phyloP scores from a whole-genome alignment of 1,140 invertebrate genomes.

The Bombus soroeensis region DNA sequence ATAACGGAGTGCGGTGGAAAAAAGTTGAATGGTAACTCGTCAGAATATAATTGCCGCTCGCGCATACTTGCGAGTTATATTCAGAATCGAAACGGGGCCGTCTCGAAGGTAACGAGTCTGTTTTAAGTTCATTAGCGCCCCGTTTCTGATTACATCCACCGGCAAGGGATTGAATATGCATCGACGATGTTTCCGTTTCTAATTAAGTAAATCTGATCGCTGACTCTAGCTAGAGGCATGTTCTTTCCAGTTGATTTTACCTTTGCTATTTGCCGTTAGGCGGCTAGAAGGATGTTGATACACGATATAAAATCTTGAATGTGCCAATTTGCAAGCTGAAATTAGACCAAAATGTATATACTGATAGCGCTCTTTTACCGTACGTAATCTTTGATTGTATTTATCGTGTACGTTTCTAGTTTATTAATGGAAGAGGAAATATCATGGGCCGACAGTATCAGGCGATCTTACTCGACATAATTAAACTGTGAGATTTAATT shows the following conservation, averaged over 20 bases:
- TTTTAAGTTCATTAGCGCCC: conserved; percentile 33
- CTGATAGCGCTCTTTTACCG: too few species aligned
- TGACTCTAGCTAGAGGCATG: neutral
- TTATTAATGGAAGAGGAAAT: too few species aligned
- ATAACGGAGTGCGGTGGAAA: conserved; percentile 1
- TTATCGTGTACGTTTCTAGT: too few species aligned
- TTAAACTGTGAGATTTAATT: too few species aligned
- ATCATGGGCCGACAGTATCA: too few species aligned
- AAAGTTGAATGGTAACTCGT: conserved; percentile 32
- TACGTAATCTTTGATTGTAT: too few species aligned
- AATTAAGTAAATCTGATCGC: conserved; percentile 46
- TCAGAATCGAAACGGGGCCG: conserved; percentile 10
- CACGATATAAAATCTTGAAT: neutral
- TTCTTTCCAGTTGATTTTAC: neutral
- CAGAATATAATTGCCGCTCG: conserved; percentile 33
- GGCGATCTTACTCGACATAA: too few species aligned
- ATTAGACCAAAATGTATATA: neutral
- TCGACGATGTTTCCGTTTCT: conserved; percentile 42
- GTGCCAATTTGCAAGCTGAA: neutral
- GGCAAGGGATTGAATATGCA: conserved; percentile 37
- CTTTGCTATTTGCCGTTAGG: neutral
- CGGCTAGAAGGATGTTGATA: neutral
- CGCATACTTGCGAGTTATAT: conserved; percentile 21
- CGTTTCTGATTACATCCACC: conserved; percentile 27
- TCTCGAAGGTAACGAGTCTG: conserved; percentile 12